Percentiles rank a stretch among this genome's conserved stretches.
Conservation (phyloP, 2,888 invertebrate genomes). For the Polylopha cassiicola region DNA sequence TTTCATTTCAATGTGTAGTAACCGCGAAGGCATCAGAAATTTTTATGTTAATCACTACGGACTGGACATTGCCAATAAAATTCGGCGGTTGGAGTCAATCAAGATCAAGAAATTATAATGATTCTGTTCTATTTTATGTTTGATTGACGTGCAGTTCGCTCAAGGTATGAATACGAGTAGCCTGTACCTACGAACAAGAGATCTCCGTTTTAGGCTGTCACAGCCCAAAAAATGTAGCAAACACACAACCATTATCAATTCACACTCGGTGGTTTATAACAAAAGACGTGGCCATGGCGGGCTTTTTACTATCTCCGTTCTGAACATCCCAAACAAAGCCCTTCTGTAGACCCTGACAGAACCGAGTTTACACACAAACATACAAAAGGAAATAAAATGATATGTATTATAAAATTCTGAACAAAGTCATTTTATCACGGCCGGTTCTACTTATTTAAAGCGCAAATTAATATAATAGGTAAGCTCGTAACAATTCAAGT, state of each 20-base stretch:
- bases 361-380: constrained; percentile 17
- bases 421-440: constrained; percentile 11
- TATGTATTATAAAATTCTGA: constrained; percentile 17
- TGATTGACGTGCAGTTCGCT: too few relatives aligned
- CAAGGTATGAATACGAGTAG: constrained; percentile 4
- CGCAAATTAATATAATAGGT: neutral
- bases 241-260: constrained; percentile 62
- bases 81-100: too few relatives aligned
- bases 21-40: too few relatives aligned
- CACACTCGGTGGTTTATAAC: constrained; percentile 59
- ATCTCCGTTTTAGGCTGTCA: neutral
- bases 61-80: too few relatives aligned
- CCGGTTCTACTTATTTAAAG: constrained; percentile 7
- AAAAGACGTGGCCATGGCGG: constrained; percentile 54
- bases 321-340: constrained; percentile 46
- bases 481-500: constrained; percentile 10
- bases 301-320: constrained; percentile 43
- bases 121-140: too few relatives aligned
- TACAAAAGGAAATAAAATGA: constrained; percentile 15
- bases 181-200: constrained; percentile 4
- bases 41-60: too few relatives aligned
- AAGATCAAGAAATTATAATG: too few relatives aligned
- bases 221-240: constrained; percentile 41
- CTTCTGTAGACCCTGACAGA: constrained; percentile 29
- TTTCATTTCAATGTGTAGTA: too few relatives aligned